Evolutionary conservation across 2,113 vertebrate genomes (phyloP), one percentile per base, ranked within the genome.

Genomic region (Coptodon rendalli): DNA sequence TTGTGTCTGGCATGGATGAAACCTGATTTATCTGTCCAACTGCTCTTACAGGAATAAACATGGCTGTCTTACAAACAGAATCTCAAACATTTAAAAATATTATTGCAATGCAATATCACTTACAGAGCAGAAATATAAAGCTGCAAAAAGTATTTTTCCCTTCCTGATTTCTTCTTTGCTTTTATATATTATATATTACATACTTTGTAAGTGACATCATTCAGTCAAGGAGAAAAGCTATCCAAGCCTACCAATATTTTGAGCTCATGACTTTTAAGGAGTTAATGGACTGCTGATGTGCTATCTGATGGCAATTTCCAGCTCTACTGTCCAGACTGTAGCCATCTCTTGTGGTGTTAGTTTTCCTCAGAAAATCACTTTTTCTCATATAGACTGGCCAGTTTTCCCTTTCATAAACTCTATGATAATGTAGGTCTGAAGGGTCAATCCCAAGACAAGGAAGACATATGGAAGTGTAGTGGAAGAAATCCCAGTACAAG

Each of bases 381-480:
- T 40, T 16, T 22, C 66, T 71, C 38, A 16, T 43, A 43, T 40
- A 71, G 1, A 40, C n/a, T 2, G 66, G n/a, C n/a, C 36, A 71
- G n/a, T 71, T 40, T 68, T 71, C 63, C n/a, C 36, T 71, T 43
- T 40, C 36, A 71, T 71, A 43, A 43, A 71, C n/a, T 71, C 36
- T 71, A 4, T 0, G 7, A 68, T 68, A 22, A 68, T 2, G 1
- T 22, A 40, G 34, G 63, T 40, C 34, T 40, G 34, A 68, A 68
- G 19, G n/a, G 63, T 68, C 19, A 2, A 22, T 13, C 11, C 34
- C 12, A 68, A 68, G 36, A 3, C 1, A 68, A 68, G 7, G 36
- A 68, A 40, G 63, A 68, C 11, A 22, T 17, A 9, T 66, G 34
- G 63, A 40, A 40, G 36, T 38, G 63, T 22, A 40, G 36, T 8